These are phyloP conservation scores for Holacanthella duospinosa DNA, from an alignment of 2,888 invertebrate species.

Conservation along the genomic window DNA sequence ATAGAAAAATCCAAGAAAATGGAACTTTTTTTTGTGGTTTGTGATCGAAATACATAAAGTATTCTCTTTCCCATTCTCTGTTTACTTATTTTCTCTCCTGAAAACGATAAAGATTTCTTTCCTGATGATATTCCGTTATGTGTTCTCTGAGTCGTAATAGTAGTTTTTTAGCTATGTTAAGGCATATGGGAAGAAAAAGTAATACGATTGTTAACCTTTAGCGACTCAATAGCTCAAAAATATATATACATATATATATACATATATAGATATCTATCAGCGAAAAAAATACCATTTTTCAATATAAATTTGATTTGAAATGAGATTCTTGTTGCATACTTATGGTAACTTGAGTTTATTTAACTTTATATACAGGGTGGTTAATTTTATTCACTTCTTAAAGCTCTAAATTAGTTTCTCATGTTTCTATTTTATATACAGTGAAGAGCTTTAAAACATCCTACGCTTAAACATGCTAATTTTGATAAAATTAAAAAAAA, in stretches of 20 bases:
- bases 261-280: neutral
- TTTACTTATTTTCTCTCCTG: neutral
- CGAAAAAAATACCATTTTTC: neutral
- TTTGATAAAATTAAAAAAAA: too few relatives aligned
- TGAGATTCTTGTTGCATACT: neutral
- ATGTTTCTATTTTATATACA: too few relatives aligned
- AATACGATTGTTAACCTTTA: neutral
- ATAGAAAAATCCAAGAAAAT: neutral
- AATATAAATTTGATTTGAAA: neutral
- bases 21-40: neutral
- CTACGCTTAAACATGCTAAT: too few relatives aligned
- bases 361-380: too few relatives aligned
- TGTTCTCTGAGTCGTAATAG: neutral
- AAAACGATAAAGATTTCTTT: conserved; percentile 1
- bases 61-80: neutral
- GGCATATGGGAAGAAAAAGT: neutral
- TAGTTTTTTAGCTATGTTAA: too few relatives aligned
- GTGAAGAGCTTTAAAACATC: too few relatives aligned
- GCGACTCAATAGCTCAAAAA: neutral
- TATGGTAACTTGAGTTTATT: too few relatives aligned
- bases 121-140: neutral
- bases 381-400: too few relatives aligned
- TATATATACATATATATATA: neutral
- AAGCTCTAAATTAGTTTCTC: too few relatives aligned
- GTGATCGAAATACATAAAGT: conserved; percentile 15